Evolutionary conservation across 2,888 invertebrate species (phyloP).

Genomic region (Masnerella sp.): DNA sequence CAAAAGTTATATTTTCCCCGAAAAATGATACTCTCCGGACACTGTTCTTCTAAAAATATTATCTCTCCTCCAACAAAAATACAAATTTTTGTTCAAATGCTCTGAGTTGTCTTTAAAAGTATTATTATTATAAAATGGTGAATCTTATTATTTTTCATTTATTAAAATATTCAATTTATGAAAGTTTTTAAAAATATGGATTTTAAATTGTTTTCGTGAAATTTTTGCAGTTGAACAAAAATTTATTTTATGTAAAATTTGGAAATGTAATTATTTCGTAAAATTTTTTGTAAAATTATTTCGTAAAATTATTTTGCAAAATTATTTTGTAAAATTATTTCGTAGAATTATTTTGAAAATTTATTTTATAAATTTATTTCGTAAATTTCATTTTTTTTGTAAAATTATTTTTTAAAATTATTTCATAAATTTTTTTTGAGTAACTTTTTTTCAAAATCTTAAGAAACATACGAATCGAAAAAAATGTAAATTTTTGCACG

Average conservation of each 20-base stretch:
- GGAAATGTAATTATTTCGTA: no score
- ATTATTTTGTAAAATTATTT: no score
- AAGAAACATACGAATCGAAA: no score
- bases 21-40: conserved; percentile 54
- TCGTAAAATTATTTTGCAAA: no score
- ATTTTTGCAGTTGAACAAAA: not conserved
- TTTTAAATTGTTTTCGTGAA: not conserved
- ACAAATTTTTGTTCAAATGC: conserved; percentile 27
- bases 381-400: no score
- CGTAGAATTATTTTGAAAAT: no score
- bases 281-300: not conserved
- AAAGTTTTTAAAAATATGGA: not conserved
- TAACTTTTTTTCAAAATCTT: no score
- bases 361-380: no score
- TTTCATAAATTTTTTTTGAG: no score
- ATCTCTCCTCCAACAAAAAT: conserved; percentile 41
- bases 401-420: not conserved
- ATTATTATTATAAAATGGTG: conserved; percentile 31
- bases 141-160: not conserved
- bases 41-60: conserved; percentile 52
- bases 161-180: no score
- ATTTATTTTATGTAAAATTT: not conserved
- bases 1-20: conserved; percentile 52
- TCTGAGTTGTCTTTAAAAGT: conserved; percentile 21
- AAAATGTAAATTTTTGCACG: no score